Conservation (phyloP, 2,888 invertebrate genomes). For the Pharmacophagus antenor region DNA sequence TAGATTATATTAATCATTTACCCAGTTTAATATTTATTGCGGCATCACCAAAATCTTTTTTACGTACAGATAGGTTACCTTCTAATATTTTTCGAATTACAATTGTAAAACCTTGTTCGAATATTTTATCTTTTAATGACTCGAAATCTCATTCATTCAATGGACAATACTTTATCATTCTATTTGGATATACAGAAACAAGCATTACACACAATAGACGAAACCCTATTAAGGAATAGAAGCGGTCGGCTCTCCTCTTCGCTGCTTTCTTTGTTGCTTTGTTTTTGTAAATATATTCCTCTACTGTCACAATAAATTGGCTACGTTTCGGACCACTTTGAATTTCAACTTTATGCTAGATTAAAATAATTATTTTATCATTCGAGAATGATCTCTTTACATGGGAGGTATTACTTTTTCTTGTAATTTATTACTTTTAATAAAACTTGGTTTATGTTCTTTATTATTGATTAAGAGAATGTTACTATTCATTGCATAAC, state of each 20-base stretch:
- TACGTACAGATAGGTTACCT: too few species aligned
- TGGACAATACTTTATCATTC: slow-evolving; percentile 1
- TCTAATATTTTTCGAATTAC: not conserved
- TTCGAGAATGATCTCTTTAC: not conserved
- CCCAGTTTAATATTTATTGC: too few species aligned
- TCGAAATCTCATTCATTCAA: not conserved
- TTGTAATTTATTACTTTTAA: not conserved
- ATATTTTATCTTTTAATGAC: not conserved
- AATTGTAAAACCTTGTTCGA: not conserved
- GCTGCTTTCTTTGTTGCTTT: slow-evolving; percentile 6
- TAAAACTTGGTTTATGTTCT: too few species aligned
- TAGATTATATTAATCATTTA: too few species aligned
- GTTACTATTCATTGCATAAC: too few species aligned
- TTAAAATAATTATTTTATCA: not conserved
- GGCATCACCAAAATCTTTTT: too few species aligned
- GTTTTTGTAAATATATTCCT: slow-evolving; percentile 8
- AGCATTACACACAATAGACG: slow-evolving; percentile 2
- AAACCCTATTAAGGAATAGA: slow-evolving; percentile 8
- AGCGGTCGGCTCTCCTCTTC: slow-evolving; percentile 2
- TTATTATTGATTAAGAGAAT: too few species aligned
- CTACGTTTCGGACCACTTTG: slow-evolving; percentile 1
- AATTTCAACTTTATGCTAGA: not conserved
- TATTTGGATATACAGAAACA: slow-evolving; percentile 2
- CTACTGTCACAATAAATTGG: slow-evolving; percentile 16
- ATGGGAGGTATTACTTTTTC: not conserved